These are phyloP conservation scores for Actinernus sp. DNA, from an alignment of 92 coral and sea anemone species.

Conservation along the genomic window DNA sequence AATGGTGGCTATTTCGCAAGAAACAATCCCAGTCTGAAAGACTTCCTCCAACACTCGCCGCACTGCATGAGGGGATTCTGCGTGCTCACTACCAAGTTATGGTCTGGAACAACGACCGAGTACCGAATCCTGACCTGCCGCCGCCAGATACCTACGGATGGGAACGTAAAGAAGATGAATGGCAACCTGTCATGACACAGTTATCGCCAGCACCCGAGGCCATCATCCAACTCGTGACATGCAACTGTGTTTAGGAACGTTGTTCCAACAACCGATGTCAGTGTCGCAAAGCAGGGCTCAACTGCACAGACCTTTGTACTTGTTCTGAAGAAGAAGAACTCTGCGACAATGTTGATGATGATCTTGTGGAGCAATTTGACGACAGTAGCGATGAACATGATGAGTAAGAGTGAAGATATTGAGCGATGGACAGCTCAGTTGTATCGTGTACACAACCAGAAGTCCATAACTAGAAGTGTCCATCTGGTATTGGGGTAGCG, in stretches of 20 bases:
- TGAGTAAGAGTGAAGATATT: no score
- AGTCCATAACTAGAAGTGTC: no score
- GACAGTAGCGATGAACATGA: conserved; percentile 13
- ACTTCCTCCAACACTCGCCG: conserved; percentile 42
- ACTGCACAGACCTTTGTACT: conserved; percentile 61
- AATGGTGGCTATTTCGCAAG: conserved; percentile 37
- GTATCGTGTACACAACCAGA: no score
- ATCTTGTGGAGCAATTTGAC: conserved; percentile 21
- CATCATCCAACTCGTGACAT: conserved; percentile 51
- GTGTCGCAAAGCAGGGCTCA: conserved; percentile 54
- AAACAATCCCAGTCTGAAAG: conserved; percentile 43
- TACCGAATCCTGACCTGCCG: conserved; percentile 37
- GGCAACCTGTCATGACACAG: conserved; percentile 34
- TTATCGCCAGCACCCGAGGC: conserved; percentile 32
- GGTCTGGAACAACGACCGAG: conserved; percentile 35
- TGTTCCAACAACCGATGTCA: conserved; percentile 42
- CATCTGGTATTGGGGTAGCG: no score
- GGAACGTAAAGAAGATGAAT: conserved; percentile 21
- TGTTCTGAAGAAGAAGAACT: conserved; percentile 47
- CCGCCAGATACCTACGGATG: conserved; percentile 44
- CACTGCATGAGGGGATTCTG: conserved; percentile 19
- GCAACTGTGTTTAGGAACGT: conserved; percentile 40
- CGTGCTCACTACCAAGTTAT: conserved; percentile 43
- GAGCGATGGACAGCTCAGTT: no score
- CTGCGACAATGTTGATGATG: conserved; percentile 17